These are phyloP conservation scores for Toxotes chatareus DNA, from an alignment of 2,113 vertebrate species.

Conservation along the genomic window DNA sequence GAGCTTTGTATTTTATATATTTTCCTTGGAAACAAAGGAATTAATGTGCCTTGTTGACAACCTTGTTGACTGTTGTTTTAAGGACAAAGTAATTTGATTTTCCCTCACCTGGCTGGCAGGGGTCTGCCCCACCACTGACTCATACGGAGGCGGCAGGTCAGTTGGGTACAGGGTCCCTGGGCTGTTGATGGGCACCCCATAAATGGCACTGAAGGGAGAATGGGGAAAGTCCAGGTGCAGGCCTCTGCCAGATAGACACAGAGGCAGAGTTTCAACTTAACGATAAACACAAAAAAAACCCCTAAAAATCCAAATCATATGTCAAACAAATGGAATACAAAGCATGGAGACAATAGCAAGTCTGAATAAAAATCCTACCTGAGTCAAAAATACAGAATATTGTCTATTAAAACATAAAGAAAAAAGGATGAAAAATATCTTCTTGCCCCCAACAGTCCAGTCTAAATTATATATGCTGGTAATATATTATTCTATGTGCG, in stretches of 20 bases:
- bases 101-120: conserved; percentile 90
- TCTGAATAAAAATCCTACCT: conserved; percentile 6
- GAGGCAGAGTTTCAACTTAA: conserved; percentile 27
- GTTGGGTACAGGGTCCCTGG: conserved; percentile 92
- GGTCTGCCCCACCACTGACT: conserved; percentile 91
- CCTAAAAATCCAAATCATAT: background rate
- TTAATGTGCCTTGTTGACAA: background rate
- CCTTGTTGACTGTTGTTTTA: background rate
- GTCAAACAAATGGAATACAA: background rate
- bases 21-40: background rate
- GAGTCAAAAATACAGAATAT: conserved; percentile 9
- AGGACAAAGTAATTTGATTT: background rate
- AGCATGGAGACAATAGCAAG: background rate
- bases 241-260: conserved; percentile 81
- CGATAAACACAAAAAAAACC: background rate
- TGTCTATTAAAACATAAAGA: conserved; percentile 5
- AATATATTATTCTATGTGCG: conserved; percentile 14
- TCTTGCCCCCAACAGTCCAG: conserved; percentile 14
- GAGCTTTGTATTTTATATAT: background rate
- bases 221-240: conserved; percentile 93
- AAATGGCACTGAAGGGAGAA: conserved; percentile 91
- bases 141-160: conserved; percentile 96
- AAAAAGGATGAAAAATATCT: conserved; percentile 16
- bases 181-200: conserved; percentile 94
- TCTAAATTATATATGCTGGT: conserved; percentile 1